These are phyloP conservation scores for Schizopygopsis pylzovi DNA, from an alignment of 2,797 vertebrate species.

Conservation along the genomic window DNA sequence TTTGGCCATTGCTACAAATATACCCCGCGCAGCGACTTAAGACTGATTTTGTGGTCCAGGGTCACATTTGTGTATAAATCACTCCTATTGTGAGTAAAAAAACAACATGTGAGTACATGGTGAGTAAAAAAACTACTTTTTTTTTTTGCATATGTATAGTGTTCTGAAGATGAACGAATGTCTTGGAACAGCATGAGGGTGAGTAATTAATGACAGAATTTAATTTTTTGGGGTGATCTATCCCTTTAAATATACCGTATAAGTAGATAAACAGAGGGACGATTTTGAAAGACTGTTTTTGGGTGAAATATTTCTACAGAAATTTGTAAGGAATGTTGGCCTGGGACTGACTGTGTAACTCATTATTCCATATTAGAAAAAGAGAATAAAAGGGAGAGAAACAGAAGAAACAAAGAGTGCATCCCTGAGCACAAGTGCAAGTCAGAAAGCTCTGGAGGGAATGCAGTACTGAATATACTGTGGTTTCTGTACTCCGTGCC, in stretches of 20 bases:
- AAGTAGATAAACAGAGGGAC: background rate
- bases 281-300: background rate
- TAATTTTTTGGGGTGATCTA: background rate
- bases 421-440: slow-evolving; percentile 26
- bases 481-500: slow-evolving; percentile 3
- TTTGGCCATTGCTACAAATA: no score
- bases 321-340: slow-evolving; percentile 11
- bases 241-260: background rate
- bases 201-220: background rate
- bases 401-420: slow-evolving; percentile 46
- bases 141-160: no score
- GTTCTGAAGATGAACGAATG: no score
- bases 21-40: no score
- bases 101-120: no score
- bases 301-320: background rate
- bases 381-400: slow-evolving; percentile 34
- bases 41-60: no score
- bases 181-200: no score
- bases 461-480: slow-evolving; percentile 22
- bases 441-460: slow-evolving; percentile 41
- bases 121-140: no score
- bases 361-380: slow-evolving; percentile 35
- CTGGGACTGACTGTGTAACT: slow-evolving; percentile 21
- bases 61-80: no score
- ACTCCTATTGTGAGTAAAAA: no score